phyloP scores from a whole-genome alignment of 37 sponge, comb jelly and placozoan species.

The Spongia lamella region DNA sequence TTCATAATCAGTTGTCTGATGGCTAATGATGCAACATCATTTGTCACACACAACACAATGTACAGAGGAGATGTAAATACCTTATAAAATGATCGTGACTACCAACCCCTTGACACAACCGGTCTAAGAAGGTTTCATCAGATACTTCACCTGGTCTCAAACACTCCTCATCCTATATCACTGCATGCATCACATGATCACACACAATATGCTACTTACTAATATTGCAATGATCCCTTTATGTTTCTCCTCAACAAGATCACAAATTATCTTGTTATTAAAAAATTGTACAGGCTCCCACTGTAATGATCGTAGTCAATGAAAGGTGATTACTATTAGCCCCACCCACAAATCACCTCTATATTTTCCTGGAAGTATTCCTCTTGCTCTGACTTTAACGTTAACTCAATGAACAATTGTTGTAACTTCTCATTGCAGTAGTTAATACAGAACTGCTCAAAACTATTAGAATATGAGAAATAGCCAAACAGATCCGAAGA shows the following conservation, averaged over 20 bases:
- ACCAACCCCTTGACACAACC: conserved; percentile 54
- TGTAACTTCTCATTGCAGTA: conserved; percentile 92
- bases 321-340: neutral
- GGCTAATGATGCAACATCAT: conserved; percentile 13
- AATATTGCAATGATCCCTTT: conserved; percentile 77
- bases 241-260: conserved; percentile 81
- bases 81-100: conserved; percentile 64
- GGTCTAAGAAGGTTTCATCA: conserved; percentile 65
- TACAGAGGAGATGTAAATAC: conserved; percentile 8
- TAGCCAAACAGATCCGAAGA: too few species aligned
- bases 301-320: conserved; percentile 30
- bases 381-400: conserved; percentile 80
- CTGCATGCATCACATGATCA: conserved; percentile 9
- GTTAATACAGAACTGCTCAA: conserved; percentile 93
- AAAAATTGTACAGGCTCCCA: conserved; percentile 87
- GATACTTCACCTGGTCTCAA: conserved; percentile 75
- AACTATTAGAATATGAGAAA: conserved; percentile 52
- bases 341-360: conserved; percentile 45
- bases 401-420: conserved; percentile 86
- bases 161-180: conserved; percentile 77
- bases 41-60: neutral
- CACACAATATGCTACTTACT: conserved; percentile 13
- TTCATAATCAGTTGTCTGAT: conserved; percentile 71
- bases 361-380: conserved; percentile 81
- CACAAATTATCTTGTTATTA: conserved; percentile 88